phyloP scores from a whole-genome alignment of 2,113 vertebrate genomes.

The Ctenodactylus gundi region DNA sequence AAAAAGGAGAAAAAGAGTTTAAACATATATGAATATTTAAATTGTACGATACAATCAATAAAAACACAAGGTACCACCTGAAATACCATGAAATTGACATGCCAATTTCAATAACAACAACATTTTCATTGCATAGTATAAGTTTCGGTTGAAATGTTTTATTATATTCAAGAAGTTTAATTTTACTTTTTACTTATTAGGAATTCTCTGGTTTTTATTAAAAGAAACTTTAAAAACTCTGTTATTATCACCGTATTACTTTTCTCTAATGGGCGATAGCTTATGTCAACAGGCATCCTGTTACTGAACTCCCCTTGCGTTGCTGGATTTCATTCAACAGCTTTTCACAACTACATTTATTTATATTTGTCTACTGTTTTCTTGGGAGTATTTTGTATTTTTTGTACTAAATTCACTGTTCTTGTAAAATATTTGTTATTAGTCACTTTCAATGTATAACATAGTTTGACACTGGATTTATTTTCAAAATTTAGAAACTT shows the following conservation, averaged over 20 bases:
- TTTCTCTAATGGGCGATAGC: neutral
- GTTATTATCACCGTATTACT: neutral
- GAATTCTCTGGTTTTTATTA: neutral
- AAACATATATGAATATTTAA: neutral
- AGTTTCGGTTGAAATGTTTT: neutral
- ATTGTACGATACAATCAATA: neutral
- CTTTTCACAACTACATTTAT: neutral
- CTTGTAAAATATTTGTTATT: neutral
- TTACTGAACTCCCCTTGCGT: neutral
- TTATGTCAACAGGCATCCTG: neutral
- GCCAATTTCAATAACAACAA: neutral
- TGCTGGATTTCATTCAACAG: neutral
- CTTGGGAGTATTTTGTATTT: neutral
- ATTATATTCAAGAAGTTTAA: neutral
- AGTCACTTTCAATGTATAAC: neutral
- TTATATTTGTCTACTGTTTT: neutral
- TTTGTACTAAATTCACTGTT: neutral
- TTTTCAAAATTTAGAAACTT: neutral
- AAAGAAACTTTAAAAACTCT: neutral
- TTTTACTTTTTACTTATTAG: neutral
- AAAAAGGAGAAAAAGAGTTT: too few relatives aligned
- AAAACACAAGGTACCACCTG: neutral
- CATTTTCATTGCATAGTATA: neutral
- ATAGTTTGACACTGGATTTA: neutral
- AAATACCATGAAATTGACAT: neutral